Conservation (phyloP, 2,113 vertebrate species). For the Silurus asotus region DNA sequence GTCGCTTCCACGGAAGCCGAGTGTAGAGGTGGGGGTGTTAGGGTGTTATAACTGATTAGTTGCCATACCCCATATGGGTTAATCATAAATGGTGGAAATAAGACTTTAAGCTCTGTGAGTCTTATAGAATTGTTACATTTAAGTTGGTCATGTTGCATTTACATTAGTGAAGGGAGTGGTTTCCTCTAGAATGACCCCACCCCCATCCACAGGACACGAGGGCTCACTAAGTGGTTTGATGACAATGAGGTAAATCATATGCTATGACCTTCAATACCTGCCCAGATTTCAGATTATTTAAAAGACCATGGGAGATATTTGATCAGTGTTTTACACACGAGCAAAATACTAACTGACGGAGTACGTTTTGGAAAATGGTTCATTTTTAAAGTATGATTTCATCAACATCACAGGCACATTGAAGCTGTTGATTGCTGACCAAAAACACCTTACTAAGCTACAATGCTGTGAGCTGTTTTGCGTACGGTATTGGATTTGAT, state of each 20-base stretch:
- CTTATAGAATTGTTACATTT: slow-evolving; percentile 14
- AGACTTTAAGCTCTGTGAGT: background rate
- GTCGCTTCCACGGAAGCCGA: background rate
- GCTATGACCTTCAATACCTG: background rate
- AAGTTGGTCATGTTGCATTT: slow-evolving; percentile 11
- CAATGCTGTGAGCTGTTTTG: background rate
- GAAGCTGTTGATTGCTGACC: background rate
- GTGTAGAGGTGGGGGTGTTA: slow-evolving; percentile 4
- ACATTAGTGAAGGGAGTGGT: slow-evolving; percentile 7
- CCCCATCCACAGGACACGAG: background rate
- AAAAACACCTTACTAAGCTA: background rate
- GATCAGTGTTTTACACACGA: background rate
- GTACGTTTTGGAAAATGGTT: background rate
- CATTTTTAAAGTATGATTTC: background rate
- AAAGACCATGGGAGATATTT: background rate
- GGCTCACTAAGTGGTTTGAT: background rate
- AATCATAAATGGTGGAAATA: background rate
- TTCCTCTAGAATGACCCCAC: background rate
- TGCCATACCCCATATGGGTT: background rate
- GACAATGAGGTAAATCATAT: background rate
- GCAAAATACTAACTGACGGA: background rate
- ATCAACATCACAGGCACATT: background rate
- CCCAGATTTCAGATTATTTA: background rate
- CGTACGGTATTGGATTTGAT: background rate
- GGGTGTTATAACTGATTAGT: background rate